Percentiles rank a stretch among this genome's conserved stretches.
These are phyloP conservation scores for Scolopax bukidnonensis DNA, from an alignment of 2,797 vertebrate genomes.

Conservation along the genomic window DNA sequence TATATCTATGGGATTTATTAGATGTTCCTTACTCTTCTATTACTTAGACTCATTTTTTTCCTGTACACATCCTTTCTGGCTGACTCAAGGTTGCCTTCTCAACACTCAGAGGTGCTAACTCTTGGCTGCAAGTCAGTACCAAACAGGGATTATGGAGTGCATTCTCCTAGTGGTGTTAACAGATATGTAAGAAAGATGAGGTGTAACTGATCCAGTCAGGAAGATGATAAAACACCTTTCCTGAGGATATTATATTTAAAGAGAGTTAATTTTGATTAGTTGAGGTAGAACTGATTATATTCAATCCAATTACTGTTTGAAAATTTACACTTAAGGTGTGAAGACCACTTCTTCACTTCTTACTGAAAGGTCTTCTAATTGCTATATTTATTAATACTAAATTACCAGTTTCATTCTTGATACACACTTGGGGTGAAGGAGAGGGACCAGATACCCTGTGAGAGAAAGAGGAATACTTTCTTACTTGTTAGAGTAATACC, in stretches of 20 bases:
- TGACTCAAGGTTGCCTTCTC: not conserved
- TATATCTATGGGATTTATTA: not conserved
- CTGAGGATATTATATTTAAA: not conserved
- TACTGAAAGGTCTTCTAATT: not conserved
- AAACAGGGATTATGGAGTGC: not conserved
- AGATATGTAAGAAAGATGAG: not conserved
- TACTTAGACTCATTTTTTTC: not conserved
- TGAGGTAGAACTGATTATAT: not conserved
- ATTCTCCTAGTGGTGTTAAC: not conserved
- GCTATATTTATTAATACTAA: not conserved
- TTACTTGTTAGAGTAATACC: not conserved
- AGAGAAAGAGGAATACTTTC: not conserved
- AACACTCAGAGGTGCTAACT: not conserved
- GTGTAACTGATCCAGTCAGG: not conserved
- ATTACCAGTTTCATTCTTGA: not conserved
- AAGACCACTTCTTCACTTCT: not conserved
- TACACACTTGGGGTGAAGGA: not conserved
- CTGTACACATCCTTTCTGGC: fast-evolving
- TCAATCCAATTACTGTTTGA: not conserved
- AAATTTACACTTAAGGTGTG: not conserved
- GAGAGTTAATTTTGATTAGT: not conserved
- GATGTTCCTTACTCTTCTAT: not conserved
- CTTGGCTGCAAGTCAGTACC: not conserved
- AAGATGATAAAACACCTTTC: not conserved
- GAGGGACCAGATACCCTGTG: not conserved